These are phyloP conservation scores for Conus betulinus DNA, from an alignment of 1,140 invertebrate species.

Conservation along the genomic window DNA sequence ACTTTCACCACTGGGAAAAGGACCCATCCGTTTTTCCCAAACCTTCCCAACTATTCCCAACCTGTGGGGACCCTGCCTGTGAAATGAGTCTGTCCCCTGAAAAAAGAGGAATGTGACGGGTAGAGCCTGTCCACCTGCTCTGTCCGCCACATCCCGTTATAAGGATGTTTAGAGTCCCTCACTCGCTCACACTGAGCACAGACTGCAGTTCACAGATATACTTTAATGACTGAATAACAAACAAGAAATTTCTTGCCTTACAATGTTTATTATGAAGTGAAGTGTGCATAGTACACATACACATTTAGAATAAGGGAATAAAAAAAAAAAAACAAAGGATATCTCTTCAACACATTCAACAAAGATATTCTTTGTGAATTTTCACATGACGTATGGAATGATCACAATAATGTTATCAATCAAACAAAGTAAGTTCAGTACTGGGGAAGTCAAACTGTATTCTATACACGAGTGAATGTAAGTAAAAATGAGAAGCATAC, in stretches of 20 bases:
- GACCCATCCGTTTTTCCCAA: no score
- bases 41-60: no score
- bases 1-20: no score
- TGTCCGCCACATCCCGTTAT: no score
- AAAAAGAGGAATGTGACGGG: no score
- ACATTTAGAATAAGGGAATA: background rate
- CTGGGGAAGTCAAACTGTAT: background rate
- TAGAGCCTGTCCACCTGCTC: no score
- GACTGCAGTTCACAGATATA: background rate
- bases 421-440: background rate
- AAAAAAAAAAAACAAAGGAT: background rate
- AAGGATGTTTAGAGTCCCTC: no score
- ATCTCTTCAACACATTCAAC: background rate
- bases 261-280: background rate
- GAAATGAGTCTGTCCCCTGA: no score
- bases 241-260: background rate
- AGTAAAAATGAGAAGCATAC: background rate
- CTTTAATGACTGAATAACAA: no score
- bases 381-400: background rate
- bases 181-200: background rate
- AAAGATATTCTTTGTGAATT: background rate
- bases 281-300: conserved; percentile 1
- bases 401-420: background rate
- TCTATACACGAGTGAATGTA: background rate
- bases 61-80: no score